Base-by-base conservation (phyloP, 2,797 vertebrate species). In the Argyrosomus regius region DNA sequence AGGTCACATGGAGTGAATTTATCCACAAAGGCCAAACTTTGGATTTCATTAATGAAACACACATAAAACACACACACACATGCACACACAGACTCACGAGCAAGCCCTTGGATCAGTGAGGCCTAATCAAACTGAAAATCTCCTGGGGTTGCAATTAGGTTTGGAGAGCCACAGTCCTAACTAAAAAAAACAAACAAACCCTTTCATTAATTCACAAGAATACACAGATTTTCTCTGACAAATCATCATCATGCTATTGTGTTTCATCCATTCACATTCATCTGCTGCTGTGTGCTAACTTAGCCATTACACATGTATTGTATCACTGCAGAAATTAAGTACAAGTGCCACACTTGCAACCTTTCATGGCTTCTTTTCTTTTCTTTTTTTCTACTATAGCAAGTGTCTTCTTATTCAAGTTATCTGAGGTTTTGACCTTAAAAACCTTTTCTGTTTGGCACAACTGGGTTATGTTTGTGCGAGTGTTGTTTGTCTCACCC, bases 101-200 rank as follows among this genome's bases (percentile, higher is more conserved):
- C 35, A 2, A 39, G 35, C 8, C 35, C 35, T 39, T 39, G 35
- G 61, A 86, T 84, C 71, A 53, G 53, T 56, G 74, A 88, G 80
- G 83, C 80, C 86, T 87, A 92, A 91, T 91, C 85, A 91, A 89
- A 86, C 83, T 77, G 41, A 91, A 91, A 9, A 89, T 84, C 87
- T 88, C 90, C 75, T 4, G 49, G 80, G 90, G 88, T 90, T 79
- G 81, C 87, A 92, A 92, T 93, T 94, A 93, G 86, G 77, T 72
- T 77, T 78, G 68, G 72, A 88, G 75, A 89, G 84, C 60, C 84
- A 69, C 62, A 77, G 86, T 72, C 67, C 69, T 35, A 76, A 83
- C 69, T 80, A 39, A 39, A 9, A 39, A 39, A 66, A 82, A 92
- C 6, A 31, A 31, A 78, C 67, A 85, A 79, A 70, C 62, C 60